Base-by-base conservation (phyloP, 2,888 invertebrate species). In the Andrena bicolor region DNA sequence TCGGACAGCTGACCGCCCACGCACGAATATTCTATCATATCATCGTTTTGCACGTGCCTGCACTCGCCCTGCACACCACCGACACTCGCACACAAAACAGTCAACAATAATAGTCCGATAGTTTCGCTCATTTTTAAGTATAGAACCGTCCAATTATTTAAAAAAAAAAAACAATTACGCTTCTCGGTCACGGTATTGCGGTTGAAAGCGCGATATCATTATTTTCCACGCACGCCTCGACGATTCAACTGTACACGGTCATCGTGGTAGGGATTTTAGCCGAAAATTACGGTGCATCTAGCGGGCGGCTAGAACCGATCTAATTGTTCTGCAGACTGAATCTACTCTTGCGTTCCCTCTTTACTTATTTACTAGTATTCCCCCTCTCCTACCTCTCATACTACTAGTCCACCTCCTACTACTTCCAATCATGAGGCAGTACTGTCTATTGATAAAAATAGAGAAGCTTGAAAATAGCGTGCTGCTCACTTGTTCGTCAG, bases 341-440 rank as follows among this genome's bases (percentile, higher is more conserved):
- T 88, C 85, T 88, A 87, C 90, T 89, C 84, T 84, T 87, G 88
- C 85, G 85, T 88, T 90, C 87, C 90, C 86, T 90, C 89, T 90
- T 91, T 92, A 93, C 92, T 93, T 93, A 93, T 93, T 93, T 93
- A 93, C 92, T 87, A 86, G 86, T 78, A 80, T 76, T 79, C 90
- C 89, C 91, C 91, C 92, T 88, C 87, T 89, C 20, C 48, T 77
- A 64, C 49, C 77, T 58, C 83, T 84, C 82, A 70, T 86, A 86
- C 83, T 87, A 85, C 86, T 87, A 85, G 87, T 86, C 89, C 86
- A 85, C 85, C 85, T 77, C 85, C 86, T 86, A 83, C 88, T 85
- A 78, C 87, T 87, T 89, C 87, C 84, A 84, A 91, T 91, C 91
- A 83, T 88, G 89, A 89, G 89, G 89, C 90, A 88, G 86, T 88